Evolutionary conservation across 1,140 invertebrate genomes (phyloP), one percentile per base, ranked within the genome.

Genomic region (Bombus vancouverensis): DNA sequence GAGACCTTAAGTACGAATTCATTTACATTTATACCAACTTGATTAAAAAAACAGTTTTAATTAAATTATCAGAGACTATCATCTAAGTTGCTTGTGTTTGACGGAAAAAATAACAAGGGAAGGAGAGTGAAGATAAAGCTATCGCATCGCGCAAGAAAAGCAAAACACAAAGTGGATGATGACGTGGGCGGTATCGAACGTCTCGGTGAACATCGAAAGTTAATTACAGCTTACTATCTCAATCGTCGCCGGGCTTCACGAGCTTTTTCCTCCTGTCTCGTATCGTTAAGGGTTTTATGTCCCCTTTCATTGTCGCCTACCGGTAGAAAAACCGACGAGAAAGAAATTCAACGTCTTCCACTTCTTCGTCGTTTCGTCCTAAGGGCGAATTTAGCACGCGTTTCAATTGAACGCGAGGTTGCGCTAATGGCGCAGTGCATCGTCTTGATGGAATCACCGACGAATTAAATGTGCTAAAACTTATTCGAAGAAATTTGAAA

Each of bases 221-320:
- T 87, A 83, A 87, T 87, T 87, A 77, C 81, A 72, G 73, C 73
- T 72, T 77, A 42, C 73, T 70, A 77, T 83, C 81, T 76, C 57
- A 83, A 77, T 72, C 81, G 73, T 71, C 81, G 73, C 47, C 15
- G 57, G 15, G 57, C 47, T 70, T 62, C 80, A 28, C 72, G 72
- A 76, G 62, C 72, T 70, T 81, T 80, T 80, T 85, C 39, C 25
- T 34, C 65, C 65, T 53, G 65, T 25, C 76, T 74, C 83, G 86
- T 80, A 80, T 85, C 83, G 86, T 87, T 85, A 87, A 87, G 53
- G 83, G 70, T 79, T 87, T 87, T 84, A 87, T 39, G 75, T 79
- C 75, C 75, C 62, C 75, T 53, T 83, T 74, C 81, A 74, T 87
- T 84, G 72, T 80, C 83, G 76, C 75, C 76, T 42, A 18, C 62